Conservation (phyloP, 2,797 vertebrate species). For the Chrosomus eos region DNA sequence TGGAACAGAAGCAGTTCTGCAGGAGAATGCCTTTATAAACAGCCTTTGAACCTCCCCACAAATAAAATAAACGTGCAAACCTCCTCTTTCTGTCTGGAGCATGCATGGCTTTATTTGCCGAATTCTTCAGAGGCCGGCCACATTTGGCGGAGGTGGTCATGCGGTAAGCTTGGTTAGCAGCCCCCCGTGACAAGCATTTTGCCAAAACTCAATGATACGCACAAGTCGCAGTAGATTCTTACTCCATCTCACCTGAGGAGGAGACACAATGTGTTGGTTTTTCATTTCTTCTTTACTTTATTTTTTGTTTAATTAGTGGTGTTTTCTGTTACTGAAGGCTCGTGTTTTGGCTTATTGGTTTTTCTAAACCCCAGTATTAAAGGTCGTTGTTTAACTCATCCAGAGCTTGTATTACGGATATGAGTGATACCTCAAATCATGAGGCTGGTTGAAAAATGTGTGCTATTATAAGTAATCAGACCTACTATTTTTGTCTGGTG, state of each 20-base stretch:
- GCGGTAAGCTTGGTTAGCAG: constrained; percentile 57
- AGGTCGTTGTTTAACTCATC: background rate
- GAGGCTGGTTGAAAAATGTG: background rate
- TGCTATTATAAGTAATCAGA: background rate
- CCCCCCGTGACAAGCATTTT: constrained; percentile 33
- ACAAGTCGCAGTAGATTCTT: constrained; percentile 6
- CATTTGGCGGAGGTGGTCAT: constrained; percentile 60
- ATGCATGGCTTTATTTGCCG: constrained; percentile 44
- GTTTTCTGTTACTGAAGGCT: background rate
- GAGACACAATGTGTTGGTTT: background rate
- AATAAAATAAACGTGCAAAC: constrained; percentile 59
- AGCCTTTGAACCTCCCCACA: constrained; percentile 63
- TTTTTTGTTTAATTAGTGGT: background rate
- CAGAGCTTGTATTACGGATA: background rate
- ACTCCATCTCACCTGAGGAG: constrained; percentile 3
- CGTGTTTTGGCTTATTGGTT: background rate
- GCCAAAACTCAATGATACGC: constrained; percentile 36
- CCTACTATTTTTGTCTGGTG: background rate
- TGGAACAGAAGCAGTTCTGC: constrained; percentile 57
- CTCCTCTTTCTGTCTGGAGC: constrained; percentile 58
- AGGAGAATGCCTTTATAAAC: constrained; percentile 63
- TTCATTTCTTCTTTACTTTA: background rate
- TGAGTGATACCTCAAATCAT: background rate
- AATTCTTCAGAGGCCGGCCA: constrained; percentile 51
- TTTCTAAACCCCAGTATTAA: background rate